Evolutionary conservation across 2,797 vertebrate species (phyloP).

Genomic region (Notolabrus celidotus): DNA sequence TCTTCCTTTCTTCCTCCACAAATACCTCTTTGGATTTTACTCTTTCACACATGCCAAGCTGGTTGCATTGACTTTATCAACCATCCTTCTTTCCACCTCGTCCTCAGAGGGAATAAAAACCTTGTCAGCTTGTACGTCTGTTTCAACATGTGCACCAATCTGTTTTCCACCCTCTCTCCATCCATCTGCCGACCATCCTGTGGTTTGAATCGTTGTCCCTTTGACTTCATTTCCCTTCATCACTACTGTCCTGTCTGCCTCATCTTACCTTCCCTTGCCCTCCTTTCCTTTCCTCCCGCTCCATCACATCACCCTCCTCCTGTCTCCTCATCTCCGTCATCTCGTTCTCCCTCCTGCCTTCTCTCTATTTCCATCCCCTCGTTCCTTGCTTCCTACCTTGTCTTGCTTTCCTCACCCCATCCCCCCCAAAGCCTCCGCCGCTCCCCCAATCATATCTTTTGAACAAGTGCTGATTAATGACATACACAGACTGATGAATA

Average conservation of each 20-base stretch:
- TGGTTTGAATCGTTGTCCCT: slow-evolving; percentile 30
- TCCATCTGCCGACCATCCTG: slow-evolving; percentile 12
- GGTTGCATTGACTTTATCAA: slow-evolving; percentile 67
- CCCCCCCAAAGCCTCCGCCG: slow-evolving; percentile 32
- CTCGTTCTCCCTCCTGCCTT: slow-evolving; percentile 13
- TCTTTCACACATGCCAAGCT: slow-evolving; percentile 47
- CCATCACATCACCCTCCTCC: slow-evolving; percentile 27
- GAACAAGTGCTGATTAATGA: slow-evolving; percentile 87
- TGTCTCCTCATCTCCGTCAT: slow-evolving; percentile 27
- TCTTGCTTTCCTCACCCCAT: slow-evolving; percentile 41
- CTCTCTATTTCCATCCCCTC: background rate
- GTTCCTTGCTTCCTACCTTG: slow-evolving; percentile 32
- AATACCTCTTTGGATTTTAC: slow-evolving; percentile 53
- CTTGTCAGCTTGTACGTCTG: slow-evolving; percentile 75
- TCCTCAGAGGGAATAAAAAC: slow-evolving; percentile 41
- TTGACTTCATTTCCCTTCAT: slow-evolving; percentile 10
- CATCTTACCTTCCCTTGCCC: slow-evolving; percentile 18
- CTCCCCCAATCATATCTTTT: slow-evolving; percentile 81
- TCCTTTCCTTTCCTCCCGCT: slow-evolving; percentile 4
- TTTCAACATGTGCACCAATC: slow-evolving; percentile 71
- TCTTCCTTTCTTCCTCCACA: slow-evolving; percentile 45
- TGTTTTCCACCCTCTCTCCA: slow-evolving; percentile 50
- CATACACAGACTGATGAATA: slow-evolving; percentile 86
- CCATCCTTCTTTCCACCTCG: slow-evolving; percentile 22
- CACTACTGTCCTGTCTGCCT: slow-evolving; percentile 5